These are phyloP conservation scores for Sigmodon hispidus DNA, from an alignment of 2,113 vertebrate genomes.

Conservation along the genomic window DNA sequence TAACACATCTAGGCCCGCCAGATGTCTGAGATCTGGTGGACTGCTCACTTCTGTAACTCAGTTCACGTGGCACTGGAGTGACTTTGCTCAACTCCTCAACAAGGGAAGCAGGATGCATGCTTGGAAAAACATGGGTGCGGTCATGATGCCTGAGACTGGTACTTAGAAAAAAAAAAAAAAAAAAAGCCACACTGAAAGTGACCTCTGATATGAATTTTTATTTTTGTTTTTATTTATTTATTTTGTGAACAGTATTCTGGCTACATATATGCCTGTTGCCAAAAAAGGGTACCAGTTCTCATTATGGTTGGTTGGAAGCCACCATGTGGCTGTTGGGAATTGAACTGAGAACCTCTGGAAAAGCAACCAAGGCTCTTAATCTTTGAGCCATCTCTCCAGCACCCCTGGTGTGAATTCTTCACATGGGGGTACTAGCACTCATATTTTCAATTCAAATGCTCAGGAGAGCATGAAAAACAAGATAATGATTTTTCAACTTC, in stretches of 20 bases:
- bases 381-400: too few species aligned
- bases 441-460: not conserved
- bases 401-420: not conserved
- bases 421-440: not conserved
- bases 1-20: not conserved
- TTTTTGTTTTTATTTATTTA: too few species aligned
- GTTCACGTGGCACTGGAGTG: not conserved
- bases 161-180: conserved; percentile 1
- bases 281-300: too few species aligned
- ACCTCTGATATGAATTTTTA: not conserved
- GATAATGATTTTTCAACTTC: not conserved
- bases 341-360: too few species aligned
- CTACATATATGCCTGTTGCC: too few species aligned
- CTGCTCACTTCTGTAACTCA: conserved; percentile 21
- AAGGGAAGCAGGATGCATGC: not conserved
- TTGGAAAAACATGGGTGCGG: not conserved
- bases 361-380: too few species aligned
- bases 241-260: too few species aligned
- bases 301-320: too few species aligned
- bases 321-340: too few species aligned
- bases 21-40: conserved; percentile 54
- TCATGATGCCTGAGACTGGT: not conserved
- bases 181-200: not conserved
- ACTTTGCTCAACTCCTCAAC: not conserved
- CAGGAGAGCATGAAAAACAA: not conserved